Base-by-base conservation (phyloP, 1,140 invertebrate genomes). In the Trialeurodes vaporariorum region DNA sequence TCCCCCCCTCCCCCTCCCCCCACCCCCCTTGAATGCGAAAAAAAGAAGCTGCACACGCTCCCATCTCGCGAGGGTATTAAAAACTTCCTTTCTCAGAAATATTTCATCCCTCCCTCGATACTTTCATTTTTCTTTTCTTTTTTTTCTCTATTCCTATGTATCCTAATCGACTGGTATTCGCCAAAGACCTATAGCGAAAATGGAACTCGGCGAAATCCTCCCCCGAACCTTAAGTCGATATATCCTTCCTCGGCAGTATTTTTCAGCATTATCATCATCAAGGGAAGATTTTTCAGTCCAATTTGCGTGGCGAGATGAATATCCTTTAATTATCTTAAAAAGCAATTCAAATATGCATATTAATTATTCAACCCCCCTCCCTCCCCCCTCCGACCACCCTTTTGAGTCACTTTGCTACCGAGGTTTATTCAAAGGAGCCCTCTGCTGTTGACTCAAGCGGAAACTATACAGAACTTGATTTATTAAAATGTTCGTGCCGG, bases 171-270 rank as follows among this genome's bases (percentile, higher is more conserved):
- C 5, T 49, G 5, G 5, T 5, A 49, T 5, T 49, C 34, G 34
- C 34, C 5, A 49, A 49, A 49, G 17, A 49, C 34, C 34, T 5
- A n/a, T n/a, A 49, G 34, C 34, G 5, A 49, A 49, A 49, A 49
- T 17, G 34, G 17, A 61, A 65, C 17, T 23, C 64, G n/a, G n/a
- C 40, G n/a, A 2, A n/a, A 58, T 23, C 24, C 64, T 67, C 63
- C n/a, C n/a, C n/a, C 21, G 62, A 67, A n/a, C 24, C n/a, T n/a
- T 25, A 70, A 68, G 65, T 67, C 22, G 70, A 70, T 68, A 68
- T 71, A 68, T 61, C 65, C 67, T 70, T 49, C 58, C 63, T 67
- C 67, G 17, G 34, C 34, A 5, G 17, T 49, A 49, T 49, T 49
- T 49, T 49, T 17, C 34, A n/a, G n/a, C n/a, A n/a, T n/a, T n/a